phyloP scores from a whole-genome alignment of 2,797 vertebrate genomes.

The Decapterus maruadsi region DNA sequence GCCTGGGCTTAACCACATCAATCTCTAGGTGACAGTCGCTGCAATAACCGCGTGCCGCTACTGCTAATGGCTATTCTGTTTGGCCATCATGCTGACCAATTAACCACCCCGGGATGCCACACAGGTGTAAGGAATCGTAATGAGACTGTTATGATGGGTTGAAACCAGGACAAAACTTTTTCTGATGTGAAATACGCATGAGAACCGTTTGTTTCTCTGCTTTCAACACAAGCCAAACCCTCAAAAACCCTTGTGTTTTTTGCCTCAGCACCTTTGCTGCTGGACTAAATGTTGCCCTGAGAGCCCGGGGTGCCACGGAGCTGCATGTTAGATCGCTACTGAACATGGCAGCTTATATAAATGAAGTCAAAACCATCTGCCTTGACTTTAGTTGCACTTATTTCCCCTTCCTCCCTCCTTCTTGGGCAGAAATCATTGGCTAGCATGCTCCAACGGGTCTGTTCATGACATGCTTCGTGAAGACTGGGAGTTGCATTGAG shows the following conservation, averaged over 20 bases:
- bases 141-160: constrained; percentile 48
- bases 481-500: constrained; percentile 74
- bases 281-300: neutral
- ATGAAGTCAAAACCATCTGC: constrained; percentile 67
- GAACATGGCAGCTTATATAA: constrained; percentile 52
- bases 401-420: constrained; percentile 11
- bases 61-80: constrained; percentile 72
- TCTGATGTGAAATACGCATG: constrained; percentile 25
- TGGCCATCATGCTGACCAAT: constrained; percentile 76
- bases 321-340: constrained; percentile 46
- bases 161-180: constrained; percentile 28
- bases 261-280: constrained; percentile 9
- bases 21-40: constrained; percentile 74
- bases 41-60: constrained; percentile 70
- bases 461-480: constrained; percentile 77
- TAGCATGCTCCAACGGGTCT: constrained; percentile 62
- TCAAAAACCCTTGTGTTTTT: neutral
- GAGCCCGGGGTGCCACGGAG: constrained; percentile 24
- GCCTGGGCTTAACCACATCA: constrained; percentile 73
- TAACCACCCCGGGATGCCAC: constrained; percentile 56
- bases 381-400: constrained; percentile 41
- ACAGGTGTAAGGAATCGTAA: constrained; percentile 70
- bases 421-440: constrained; percentile 64
- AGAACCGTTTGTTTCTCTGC: constrained; percentile 42
- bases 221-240: constrained; percentile 39